A percentile compares a stretch with the other conserved stretches of the same genome.
phyloP scores from a whole-genome alignment of 2,888 invertebrate species.

The Latrodectus hesperus region DNA sequence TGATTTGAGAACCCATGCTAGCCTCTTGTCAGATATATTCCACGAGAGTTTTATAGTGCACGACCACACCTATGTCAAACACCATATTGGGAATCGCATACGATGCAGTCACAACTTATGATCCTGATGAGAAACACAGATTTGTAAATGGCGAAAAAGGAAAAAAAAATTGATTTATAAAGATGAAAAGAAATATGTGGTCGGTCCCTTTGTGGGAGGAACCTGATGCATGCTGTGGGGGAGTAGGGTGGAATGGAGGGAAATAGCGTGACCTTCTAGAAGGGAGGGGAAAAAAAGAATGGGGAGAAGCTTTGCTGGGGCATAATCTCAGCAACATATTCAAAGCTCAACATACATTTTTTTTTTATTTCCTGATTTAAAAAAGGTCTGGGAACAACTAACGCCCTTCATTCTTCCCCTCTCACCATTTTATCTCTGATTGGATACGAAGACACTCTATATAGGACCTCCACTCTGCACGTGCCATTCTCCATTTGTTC shows the following conservation, averaged over 20 bases:
- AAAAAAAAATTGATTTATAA: not conserved
- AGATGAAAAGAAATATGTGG: not conserved
- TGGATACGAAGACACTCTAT: too few species aligned
- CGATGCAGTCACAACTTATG: not conserved
- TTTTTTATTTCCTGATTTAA: too few species aligned
- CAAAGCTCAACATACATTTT: not conserved
- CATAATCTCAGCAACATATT: constrained; percentile 3
- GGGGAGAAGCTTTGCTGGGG: not conserved
- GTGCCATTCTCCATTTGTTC: too few species aligned
- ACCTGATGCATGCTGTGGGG: constrained; percentile 1
- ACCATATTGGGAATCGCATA: not conserved
- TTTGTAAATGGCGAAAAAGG: not conserved
- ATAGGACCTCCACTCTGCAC: too few species aligned
- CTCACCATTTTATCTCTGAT: too few species aligned
- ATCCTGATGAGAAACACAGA: not conserved
- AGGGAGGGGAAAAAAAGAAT: not conserved
- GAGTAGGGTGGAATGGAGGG: not conserved
- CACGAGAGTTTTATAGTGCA: not conserved
- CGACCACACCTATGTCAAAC: not conserved
- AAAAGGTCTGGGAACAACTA: too few species aligned
- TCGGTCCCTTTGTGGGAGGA: constrained; percentile 1
- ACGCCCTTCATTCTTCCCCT: too few species aligned
- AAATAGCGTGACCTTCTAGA: not conserved
- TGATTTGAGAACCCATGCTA: not conserved
- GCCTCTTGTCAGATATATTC: not conserved